phyloP scores from a whole-genome alignment of 2,797 vertebrate genomes.

The Alfaro cultratus region DNA sequence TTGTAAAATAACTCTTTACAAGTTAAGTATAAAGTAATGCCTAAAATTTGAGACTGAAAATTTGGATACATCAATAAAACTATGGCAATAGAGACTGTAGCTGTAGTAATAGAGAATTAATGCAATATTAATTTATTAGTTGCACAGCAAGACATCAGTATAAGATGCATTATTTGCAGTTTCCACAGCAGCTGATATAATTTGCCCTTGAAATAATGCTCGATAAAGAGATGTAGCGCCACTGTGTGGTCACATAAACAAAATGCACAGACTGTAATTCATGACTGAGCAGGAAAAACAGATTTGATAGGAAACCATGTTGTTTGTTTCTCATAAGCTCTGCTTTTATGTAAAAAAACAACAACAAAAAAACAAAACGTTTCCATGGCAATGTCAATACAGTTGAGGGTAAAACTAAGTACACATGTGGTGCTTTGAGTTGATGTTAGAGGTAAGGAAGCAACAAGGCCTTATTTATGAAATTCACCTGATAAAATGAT shows the following conservation, averaged over 20 bases:
- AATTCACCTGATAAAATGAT: background rate
- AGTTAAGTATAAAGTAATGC: conserved; percentile 6
- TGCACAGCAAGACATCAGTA: background rate
- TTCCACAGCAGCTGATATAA: background rate
- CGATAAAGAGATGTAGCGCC: conserved; percentile 13
- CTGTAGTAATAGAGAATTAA: background rate
- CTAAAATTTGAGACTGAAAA: background rate
- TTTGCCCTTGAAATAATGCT: background rate
- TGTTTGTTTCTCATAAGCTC: background rate
- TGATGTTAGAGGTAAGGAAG: background rate
- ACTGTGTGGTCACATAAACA: conserved; percentile 32
- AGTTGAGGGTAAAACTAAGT: background rate
- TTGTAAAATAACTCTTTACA: background rate
- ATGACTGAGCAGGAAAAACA: background rate
- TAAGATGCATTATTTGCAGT: background rate
- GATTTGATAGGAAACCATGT: background rate
- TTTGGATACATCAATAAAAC: background rate
- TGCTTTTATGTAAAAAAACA: background rate
- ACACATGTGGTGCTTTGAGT: background rate
- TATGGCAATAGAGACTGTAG: background rate
- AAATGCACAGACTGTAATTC: background rate
- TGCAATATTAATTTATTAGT: background rate
- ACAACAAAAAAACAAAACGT: background rate
- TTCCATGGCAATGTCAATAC: background rate
- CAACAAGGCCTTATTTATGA: background rate